Evolutionary conservation across 2,888 invertebrate genomes (phyloP), one percentile per base, ranked within the genome.

Genomic region (Tricholauxania praeusta): DNA sequence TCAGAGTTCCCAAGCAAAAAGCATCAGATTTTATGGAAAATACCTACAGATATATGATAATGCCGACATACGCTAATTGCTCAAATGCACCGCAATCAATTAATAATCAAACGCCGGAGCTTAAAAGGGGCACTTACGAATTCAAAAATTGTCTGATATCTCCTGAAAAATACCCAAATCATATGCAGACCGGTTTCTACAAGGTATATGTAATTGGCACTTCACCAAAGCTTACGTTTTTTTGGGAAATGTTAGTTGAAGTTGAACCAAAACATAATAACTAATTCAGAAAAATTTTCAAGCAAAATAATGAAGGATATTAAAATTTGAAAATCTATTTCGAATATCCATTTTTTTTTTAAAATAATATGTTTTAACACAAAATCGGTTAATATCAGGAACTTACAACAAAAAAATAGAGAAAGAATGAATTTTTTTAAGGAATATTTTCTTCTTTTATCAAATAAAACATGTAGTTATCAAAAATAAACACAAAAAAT

Each of bases 11-110:
- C 0, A 63, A 64, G 0, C 75, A 76, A 28, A 47, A 74, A 6
- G 60, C 73, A 7, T 49, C 59, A 32, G 12, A 77, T 0, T 71
- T 72, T 15, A 1, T 78, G 0, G 70, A 75, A 10, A 49, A 62
- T 1, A 53, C 70, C 10, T 80, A 82, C 12, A 75, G 77, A 47
- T 73, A 78, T 3, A 15, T 80, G 5, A 0, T 77, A 0, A 74
- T 75, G 71, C 62, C 78, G 77, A 7, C 3, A 79, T 0, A 71
- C n/a, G 0, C n/a, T n/a, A 22, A 71, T 0, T 81, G 82, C 22
- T 79, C 79, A 0, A 73, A 80, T 76, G 0, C 77, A 1, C 80
- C 81, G 0, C 17, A 53, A 10, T 78, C 79, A 15, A 53, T 75
- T 17, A 74, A 59, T 10, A 60, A 72, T 2, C 51, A 74, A 4